Evolutionary conservation across 2,888 invertebrate genomes (phyloP), one percentile per base, ranked within the genome.

Genomic region (Dicroscelio sp.): DNA sequence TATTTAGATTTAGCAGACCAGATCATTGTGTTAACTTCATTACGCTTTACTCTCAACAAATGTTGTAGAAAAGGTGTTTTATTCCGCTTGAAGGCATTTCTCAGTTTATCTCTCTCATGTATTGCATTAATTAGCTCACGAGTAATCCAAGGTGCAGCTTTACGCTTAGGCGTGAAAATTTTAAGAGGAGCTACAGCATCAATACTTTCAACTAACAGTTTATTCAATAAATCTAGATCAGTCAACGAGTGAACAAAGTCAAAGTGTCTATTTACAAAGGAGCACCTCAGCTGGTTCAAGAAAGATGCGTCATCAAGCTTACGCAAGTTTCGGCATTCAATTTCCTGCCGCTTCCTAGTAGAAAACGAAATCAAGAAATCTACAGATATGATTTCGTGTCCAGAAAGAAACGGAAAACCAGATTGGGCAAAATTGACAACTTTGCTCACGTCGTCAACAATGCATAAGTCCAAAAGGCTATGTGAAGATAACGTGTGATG

Each of bases 381-480:
- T n/a, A n/a, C n/a, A n/a, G n/a, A n/a, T 27, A 78, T 35, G 3
- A 63, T 63, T 52, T 82, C 82, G 31, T 82, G 69, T n/a, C n/a
- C n/a, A n/a, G n/a, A n/a, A n/a, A n/a, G n/a, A n/a, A n/a, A n/a
- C n/a, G n/a, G n/a, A n/a, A n/a, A n/a, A n/a, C n/a, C 83, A 17
- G 83, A 71, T 17, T 83, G 83, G 17, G 60, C 31, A n/a, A 38
- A 60, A 0, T 2, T 1, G 1, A 17, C 5, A 8, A 82, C 35
- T 31, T 55, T 58, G 14, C 35, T 35, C 6, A 31, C 5, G 14
- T 55, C 35, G 38, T 33, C 58, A 52, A 69, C 35, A 23, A 82
- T 55, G 17, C 23, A 35, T 2, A 71, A 33, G 33, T 82, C 82
- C 3, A 82, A 20, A 0, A 55, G 10, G 3, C 58, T 82, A 58